Conservation (phyloP, 2,797 vertebrate genomes). For the Cottoperca gobio region DNA sequence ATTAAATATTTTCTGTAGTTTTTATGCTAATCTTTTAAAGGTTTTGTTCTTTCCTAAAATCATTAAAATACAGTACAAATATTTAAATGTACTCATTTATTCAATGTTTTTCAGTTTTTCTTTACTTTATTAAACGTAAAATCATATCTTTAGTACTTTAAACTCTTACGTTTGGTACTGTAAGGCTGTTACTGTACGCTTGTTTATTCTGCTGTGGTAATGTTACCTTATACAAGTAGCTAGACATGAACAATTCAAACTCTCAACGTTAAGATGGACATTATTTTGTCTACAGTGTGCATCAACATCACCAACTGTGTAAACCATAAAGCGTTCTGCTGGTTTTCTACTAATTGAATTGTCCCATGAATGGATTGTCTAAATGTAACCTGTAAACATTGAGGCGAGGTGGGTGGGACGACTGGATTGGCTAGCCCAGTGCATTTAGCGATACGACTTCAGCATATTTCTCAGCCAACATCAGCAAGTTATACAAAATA, state of each 20-base stretch:
- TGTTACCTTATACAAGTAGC: background rate
- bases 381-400: conserved; percentile 64
- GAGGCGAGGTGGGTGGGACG: conserved; percentile 39
- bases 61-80: background rate
- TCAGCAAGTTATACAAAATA: conserved; percentile 48
- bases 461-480: conserved; percentile 47
- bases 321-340: conserved; percentile 37
- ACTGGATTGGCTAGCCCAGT: conserved; percentile 39
- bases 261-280: conserved; percentile 51
- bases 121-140: background rate
- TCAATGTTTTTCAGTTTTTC: background rate
- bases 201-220: background rate
- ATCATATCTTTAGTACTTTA: background rate
- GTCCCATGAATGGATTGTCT: conserved; percentile 66
- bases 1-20: background rate
- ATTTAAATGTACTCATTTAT: background rate
- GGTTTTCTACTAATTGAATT: conserved; percentile 49
- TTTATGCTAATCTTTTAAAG: background rate
- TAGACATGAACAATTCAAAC: background rate
- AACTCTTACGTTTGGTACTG: background rate
- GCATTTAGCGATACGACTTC: conserved; percentile 38
- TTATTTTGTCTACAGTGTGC: conserved; percentile 31
- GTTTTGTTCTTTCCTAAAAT: background rate
- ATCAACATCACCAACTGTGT: conserved; percentile 16
- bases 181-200: background rate